Percentiles rank a stretch among this genome's conserved stretches.
phyloP scores from a whole-genome alignment of 2,113 vertebrate genomes.

The Sisor rabdophorus region DNA sequence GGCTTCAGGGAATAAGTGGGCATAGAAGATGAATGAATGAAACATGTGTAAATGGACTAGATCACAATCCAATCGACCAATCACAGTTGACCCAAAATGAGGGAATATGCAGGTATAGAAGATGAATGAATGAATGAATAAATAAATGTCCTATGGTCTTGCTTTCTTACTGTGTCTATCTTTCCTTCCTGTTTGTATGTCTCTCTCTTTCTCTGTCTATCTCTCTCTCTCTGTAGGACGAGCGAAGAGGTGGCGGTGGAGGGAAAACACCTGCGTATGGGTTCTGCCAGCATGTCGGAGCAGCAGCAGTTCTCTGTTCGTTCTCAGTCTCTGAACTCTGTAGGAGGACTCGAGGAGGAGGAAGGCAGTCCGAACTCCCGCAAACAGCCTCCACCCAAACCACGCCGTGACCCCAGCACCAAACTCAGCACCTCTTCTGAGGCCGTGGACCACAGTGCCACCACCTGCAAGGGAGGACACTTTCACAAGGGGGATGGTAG shows the following conservation, averaged over 20 bases:
- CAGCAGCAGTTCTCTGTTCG: slow-evolving; percentile 81
- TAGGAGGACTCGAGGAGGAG: slow-evolving; percentile 83
- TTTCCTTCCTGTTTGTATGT: too few species aligned
- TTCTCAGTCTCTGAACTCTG: slow-evolving; percentile 94
- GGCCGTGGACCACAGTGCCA: slow-evolving; percentile 82
- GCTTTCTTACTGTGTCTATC: too few species aligned
- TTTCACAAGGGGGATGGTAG: slow-evolving; percentile 70
- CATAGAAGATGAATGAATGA: too few species aligned
- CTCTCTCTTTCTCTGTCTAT: slow-evolving; percentile 20
- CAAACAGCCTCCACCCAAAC: slow-evolving; percentile 93
- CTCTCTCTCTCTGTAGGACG: slow-evolving; percentile 70
- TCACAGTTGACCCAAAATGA: too few species aligned
- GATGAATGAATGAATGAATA: too few species aligned
- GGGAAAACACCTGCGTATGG: slow-evolving; percentile 93
- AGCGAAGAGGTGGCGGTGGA: slow-evolving; percentile 84
- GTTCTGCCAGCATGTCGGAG: slow-evolving; percentile 91
- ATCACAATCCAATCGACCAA: too few species aligned
- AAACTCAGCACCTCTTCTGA: slow-evolving; percentile 97
- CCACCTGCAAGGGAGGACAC: slow-evolving; percentile 75
- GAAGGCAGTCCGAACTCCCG: slow-evolving; percentile 85
- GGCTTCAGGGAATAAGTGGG: too few species aligned
- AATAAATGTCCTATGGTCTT: too few species aligned
- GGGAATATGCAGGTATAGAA: too few species aligned
- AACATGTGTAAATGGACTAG: too few species aligned
- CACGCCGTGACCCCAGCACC: slow-evolving; percentile 92